Conservation (phyloP, 2,797 vertebrate genomes). For the Discoglossus pictus region DNA sequence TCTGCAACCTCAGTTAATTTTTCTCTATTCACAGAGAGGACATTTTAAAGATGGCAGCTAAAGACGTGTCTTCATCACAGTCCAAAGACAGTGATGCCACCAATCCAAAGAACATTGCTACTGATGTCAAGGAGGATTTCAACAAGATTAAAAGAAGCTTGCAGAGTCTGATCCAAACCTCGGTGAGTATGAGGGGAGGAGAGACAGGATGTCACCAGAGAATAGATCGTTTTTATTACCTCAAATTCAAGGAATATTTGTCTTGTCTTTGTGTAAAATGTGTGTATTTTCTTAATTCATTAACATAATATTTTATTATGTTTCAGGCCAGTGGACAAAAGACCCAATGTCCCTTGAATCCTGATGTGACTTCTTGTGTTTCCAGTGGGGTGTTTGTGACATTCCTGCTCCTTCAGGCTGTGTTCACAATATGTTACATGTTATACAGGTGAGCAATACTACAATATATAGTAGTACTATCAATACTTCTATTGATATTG, state of each 20-base stretch:
- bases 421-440: slow-evolving; percentile 25
- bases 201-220: background rate
- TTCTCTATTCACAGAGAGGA: slow-evolving; percentile 10
- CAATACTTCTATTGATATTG: too few species aligned
- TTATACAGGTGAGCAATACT: slow-evolving; percentile 26
- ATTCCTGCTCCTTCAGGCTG: slow-evolving; percentile 36
- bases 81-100: too few species aligned
- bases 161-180: slow-evolving; percentile 30
- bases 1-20: background rate
- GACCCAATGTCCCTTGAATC: slow-evolving; percentile 23
- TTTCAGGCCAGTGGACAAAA: slow-evolving; percentile 12
- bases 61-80: slow-evolving; percentile 2
- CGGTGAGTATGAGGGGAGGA: slow-evolving; percentile 15
- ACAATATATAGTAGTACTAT: too few species aligned
- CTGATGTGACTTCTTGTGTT: slow-evolving; percentile 23
- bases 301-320: too few species aligned
- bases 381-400: slow-evolving; percentile 30
- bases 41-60: slow-evolving; percentile 20
- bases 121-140: slow-evolving; percentile 39
- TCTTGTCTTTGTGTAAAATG: too few species aligned
- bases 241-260: too few species aligned
- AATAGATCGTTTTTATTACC: too few species aligned
- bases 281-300: too few species aligned
- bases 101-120: background rate
- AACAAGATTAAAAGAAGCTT: slow-evolving; percentile 27